phyloP scores from a whole-genome alignment of 2,113 vertebrate genomes.

The Trichomycterus rosablanca region DNA sequence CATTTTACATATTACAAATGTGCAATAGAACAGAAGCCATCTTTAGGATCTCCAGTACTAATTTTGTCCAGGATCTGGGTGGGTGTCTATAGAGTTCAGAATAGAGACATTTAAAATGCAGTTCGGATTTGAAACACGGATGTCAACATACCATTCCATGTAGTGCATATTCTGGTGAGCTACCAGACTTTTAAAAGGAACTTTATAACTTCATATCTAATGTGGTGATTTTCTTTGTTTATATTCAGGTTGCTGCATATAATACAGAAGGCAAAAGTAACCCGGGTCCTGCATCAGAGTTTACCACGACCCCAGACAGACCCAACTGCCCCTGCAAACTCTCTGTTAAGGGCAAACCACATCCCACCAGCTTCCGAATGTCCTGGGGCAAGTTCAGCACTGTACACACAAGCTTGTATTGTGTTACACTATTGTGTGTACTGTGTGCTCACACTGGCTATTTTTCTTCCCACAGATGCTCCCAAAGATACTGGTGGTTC shows the following conservation, averaged over 20 bases:
- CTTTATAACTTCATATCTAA: background rate
- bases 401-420: background rate
- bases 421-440: background rate
- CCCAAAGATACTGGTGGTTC: slow-evolving; percentile 91
- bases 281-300: slow-evolving; percentile 85
- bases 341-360: slow-evolving; percentile 81
- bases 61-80: too few relatives aligned
- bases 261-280: slow-evolving; percentile 95
- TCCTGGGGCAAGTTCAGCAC: slow-evolving; percentile 84
- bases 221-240: background rate
- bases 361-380: slow-evolving; percentile 85
- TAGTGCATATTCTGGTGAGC: too few relatives aligned
- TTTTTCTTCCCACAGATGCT: slow-evolving; percentile 71
- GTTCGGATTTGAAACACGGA: too few relatives aligned
- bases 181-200: too few relatives aligned
- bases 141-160: too few relatives aligned
- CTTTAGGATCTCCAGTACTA: too few relatives aligned
- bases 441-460: background rate
- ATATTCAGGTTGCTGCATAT: slow-evolving; percentile 83
- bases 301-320: slow-evolving; percentile 83
- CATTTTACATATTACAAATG: too few relatives aligned
- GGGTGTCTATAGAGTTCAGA: too few relatives aligned
- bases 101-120: too few relatives aligned
- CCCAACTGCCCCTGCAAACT: slow-evolving; percentile 82
- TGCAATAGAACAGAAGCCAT: too few relatives aligned